Evolutionary conservation across 2,797 vertebrate species (phyloP).

Genomic region (Neostethus bicornis): DNA sequence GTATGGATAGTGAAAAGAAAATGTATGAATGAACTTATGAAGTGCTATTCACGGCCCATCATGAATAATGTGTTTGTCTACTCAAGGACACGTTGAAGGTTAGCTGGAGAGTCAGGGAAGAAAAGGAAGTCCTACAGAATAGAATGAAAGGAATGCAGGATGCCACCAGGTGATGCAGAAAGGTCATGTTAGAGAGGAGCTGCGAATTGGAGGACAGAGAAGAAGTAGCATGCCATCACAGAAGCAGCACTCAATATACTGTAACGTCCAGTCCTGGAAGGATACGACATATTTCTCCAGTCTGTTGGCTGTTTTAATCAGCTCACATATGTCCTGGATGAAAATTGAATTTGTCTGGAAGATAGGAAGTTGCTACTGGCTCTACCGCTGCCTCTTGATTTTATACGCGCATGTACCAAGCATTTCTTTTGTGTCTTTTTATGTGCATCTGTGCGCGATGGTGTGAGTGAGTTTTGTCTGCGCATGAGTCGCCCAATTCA

Average conservation of each 20-base stretch:
- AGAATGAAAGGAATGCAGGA: constrained; percentile 31
- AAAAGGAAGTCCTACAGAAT: constrained; percentile 29
- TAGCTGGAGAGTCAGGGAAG: constrained; percentile 7
- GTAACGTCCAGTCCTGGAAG: constrained; percentile 70
- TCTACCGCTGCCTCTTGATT: constrained; percentile 50
- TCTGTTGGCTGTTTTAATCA: constrained; percentile 62
- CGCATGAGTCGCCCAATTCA: constrained; percentile 61
- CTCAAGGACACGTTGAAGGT: constrained; percentile 27
- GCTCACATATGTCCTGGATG: constrained; percentile 67
- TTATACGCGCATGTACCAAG: constrained; percentile 26
- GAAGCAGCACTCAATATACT: constrained; percentile 64
- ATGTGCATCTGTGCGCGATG: constrained; percentile 23
- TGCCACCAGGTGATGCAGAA: constrained; percentile 66
- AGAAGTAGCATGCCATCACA: constrained; percentile 39
- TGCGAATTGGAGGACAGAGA: constrained; percentile 23
- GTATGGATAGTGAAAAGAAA: constrained; percentile 10
- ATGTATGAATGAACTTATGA: constrained; percentile 6
- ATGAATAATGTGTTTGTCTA: constrained; percentile 33
- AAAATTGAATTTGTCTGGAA: constrained; percentile 73
- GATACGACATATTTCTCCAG: constrained; percentile 74
- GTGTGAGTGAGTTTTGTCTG: constrained; percentile 44
- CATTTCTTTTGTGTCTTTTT: constrained; percentile 30
- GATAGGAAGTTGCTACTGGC: constrained; percentile 64
- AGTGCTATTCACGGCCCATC: constrained; percentile 21
- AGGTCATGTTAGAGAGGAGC: constrained; percentile 56